Evolutionary conservation across 2,888 invertebrate species (phyloP), one percentile per base, ranked within the genome.

Genomic region (Lasioglossum villosulum): DNA sequence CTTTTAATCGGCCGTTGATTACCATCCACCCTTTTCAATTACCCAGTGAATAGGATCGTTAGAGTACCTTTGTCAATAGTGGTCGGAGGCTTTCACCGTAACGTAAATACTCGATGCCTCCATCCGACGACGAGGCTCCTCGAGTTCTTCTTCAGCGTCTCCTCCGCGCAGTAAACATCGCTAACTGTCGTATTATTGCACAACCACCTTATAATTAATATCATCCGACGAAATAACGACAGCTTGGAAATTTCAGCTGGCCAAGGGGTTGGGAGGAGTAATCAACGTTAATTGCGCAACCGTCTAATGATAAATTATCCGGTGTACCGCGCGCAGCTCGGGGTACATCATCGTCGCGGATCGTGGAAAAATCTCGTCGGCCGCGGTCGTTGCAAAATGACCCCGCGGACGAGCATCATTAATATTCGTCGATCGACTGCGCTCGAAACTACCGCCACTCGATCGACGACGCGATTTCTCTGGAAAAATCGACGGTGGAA

Each of bases 221-320:
- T 75, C 66, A 59, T 68, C 59, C 79, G 56, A 82, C 84, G 72
- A 84, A 84, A 86, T 78, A 73, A 45, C 89, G 76, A 72, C 42
- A 76, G 68, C 83, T 76, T 66, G 73, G 78, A 74, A 81, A 81
- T 89, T 86, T 86, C 79, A 70, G 56, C n/a, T 42, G 27, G 16
- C 63, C 34, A 39, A 70, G 59, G 73, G 73, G 37, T 66, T 70
- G 30, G 74, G 76, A 63, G 79, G 82, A 63, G 86, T 86, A 86
- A 87, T 89, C 89, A 87, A 66, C 86, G 86, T 80, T 90, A 89
- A 90, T 91, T 86, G 76, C 90, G 90, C 83, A 90, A 91, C 82
- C 72, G 78, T 82, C 84, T 77, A 87, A 90, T 89, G 90, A 91
- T 91, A 90, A 91, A 90, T 90, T 89, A 85, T 89, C 84, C 70